Evolutionary conservation across 2,797 vertebrate species (phyloP), one percentile per base, ranked within the genome.

Genomic region (Pygocentrus nattereri): DNA sequence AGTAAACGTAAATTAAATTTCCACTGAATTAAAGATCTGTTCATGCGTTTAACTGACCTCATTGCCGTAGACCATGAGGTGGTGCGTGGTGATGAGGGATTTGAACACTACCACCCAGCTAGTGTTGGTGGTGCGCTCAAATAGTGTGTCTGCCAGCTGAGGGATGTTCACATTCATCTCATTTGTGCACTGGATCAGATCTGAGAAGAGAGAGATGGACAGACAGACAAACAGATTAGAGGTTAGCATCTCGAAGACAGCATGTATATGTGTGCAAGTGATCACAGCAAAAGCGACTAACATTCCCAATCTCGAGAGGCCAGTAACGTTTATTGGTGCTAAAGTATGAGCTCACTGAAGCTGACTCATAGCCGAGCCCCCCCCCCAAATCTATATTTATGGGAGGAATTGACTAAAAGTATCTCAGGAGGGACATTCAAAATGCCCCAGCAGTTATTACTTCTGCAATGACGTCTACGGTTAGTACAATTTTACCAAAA

Each of bases 51-150:
- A 13, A 7, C 91, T 92, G 87, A 98, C 97, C 96, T 98, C 97
- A 56, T 98, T 98, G 87, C 97, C 97, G 15, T 98, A 97, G 89
- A 98, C 96, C 97, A 98, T 98, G 83, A 98, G 91, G 87, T 98
- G 96, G 91, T 98, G 96, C 77, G 97, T 98, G 79, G 97, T 91
- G 88, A 96, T 95, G 93, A 97, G 95, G 73, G 97, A 96, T 94
- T 98, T 98, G 92, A 98, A 98, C 68, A 98, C 96, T 1, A 98
- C 97, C 90, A 98, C 97, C 97, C 97, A 98, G 95, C 97, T 98
- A 88, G 96, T 98, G 85, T 96, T 98, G 5, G 96, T 94, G 38
- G 97, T 97, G 89, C 97, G 92, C 87, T 98, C 97, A 87, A 98
- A 98, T 88, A 98, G 94, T 0, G 97, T 98, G 90, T 98, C 97